Percentiles rank a stretch among this genome's conserved stretches.
phyloP scores from a whole-genome alignment of 2,888 invertebrate species.

The Platypus cylindrus region DNA sequence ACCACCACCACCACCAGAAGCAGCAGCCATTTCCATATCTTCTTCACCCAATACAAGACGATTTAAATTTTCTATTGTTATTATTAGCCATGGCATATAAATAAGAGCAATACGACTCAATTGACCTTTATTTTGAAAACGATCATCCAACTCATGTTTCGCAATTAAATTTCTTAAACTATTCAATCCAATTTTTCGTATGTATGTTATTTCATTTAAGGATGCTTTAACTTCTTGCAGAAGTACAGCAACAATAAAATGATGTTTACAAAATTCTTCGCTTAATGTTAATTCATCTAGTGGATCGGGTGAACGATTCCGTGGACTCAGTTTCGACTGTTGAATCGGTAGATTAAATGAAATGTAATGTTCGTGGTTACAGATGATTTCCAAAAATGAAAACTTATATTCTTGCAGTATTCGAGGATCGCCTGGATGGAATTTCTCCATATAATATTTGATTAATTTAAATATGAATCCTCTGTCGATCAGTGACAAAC shows the following conservation, averaged over 20 bases:
- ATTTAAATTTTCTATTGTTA: constrained; percentile 78
- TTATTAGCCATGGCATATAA: constrained; percentile 83
- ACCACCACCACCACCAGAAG: constrained; percentile 26
- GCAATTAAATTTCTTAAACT: constrained; percentile 77
- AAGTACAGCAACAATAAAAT: constrained; percentile 80
- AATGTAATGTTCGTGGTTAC: constrained; percentile 89
- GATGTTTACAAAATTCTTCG: constrained; percentile 80
- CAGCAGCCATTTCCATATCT: constrained; percentile 34
- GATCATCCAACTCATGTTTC: constrained; percentile 88
- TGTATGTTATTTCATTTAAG: constrained; percentile 71
- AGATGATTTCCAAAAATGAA: constrained; percentile 79
- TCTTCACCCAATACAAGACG: constrained; percentile 46
- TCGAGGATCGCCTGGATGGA: constrained; percentile 67
- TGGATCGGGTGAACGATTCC: constrained; percentile 38
- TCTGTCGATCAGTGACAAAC: constrained; percentile 86
- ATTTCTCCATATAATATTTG: constrained; percentile 75
- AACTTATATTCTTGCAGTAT: constrained; percentile 84
- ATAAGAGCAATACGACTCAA: constrained; percentile 74
- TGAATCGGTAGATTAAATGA: constrained; percentile 83
- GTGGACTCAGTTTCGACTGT: constrained; percentile 47
- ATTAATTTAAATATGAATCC: constrained; percentile 85
- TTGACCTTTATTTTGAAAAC: constrained; percentile 51
- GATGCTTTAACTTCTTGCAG: constrained; percentile 81
- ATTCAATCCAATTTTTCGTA: constrained; percentile 66
- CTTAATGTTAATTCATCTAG: constrained; percentile 47